Percentiles rank a stretch among this genome's conserved stretches.
Evolutionary conservation across 2,113 vertebrate species (phyloP).

Genomic region (Vombatus ursinus): DNA sequence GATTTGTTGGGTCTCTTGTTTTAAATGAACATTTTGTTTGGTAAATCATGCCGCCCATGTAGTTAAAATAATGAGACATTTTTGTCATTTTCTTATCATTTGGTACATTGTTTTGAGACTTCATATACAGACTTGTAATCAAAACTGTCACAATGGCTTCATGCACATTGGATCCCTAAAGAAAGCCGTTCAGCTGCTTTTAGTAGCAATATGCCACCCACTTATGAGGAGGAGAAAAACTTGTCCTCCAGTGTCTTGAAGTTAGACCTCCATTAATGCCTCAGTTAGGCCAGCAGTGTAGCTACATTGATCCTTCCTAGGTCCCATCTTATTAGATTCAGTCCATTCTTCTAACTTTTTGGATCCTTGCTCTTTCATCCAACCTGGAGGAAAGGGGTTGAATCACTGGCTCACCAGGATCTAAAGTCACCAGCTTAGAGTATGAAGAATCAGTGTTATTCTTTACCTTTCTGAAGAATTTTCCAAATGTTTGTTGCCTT

Average conservation of each 20-base stretch:
- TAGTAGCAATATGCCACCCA: neutral
- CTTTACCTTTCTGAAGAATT: no score
- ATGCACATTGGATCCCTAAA: rapidly evolving
- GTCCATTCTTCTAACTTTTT: no score
- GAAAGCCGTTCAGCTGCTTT: rapidly evolving
- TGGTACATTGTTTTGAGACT: neutral
- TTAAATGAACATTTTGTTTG: neutral
- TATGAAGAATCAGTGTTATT: no score
- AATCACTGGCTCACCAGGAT: no score
- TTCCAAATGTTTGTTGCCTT: no score
- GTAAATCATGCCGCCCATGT: neutral
- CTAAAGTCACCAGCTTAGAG: no score
- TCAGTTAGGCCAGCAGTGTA: no score
- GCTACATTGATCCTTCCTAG: no score
- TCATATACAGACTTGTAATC: neutral
- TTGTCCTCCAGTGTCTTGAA: neutral
- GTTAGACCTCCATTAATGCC: neutral
- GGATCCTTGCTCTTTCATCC: no score
- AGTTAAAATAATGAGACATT: neutral
- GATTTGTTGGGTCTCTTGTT: no score
- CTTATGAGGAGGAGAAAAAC: neutral
- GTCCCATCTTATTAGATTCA: no score
- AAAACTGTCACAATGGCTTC: neutral
- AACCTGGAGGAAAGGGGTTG: no score
- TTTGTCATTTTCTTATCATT: neutral